A percentile compares a stretch with the other conserved stretches of the same genome.
Evolutionary conservation across 2,888 invertebrate genomes (phyloP).

Genomic region (Parnassius mnemosyne): DNA sequence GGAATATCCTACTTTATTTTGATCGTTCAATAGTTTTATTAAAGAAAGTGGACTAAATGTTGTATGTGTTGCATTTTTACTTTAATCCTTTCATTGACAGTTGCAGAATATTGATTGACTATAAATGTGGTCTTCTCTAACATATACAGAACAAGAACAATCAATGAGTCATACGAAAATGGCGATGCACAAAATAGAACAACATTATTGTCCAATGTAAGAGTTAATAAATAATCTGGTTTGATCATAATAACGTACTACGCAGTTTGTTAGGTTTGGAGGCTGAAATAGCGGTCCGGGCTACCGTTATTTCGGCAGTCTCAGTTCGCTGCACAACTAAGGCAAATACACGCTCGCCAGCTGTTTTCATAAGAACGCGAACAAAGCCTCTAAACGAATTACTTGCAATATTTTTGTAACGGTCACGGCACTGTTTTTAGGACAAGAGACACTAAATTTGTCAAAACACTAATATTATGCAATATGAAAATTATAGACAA

Average conservation of each 20-base stretch:
- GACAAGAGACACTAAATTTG: slow-evolving; percentile 2
- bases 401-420: slow-evolving; percentile 12
- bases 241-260: slow-evolving; percentile 20
- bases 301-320: slow-evolving; percentile 44
- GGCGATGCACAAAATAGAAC: slow-evolving; percentile 2
- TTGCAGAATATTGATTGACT: no score
- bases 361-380: slow-evolving; percentile 41
- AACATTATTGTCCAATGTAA: neutral
- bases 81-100: no score
- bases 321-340: slow-evolving; percentile 48
- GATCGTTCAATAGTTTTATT: no score
- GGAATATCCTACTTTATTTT: no score
- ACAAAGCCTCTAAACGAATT: slow-evolving; percentile 30
- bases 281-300: slow-evolving; percentile 35
- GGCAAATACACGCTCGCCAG: slow-evolving; percentile 47
- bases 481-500: neutral
- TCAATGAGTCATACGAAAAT: slow-evolving; percentile 14
- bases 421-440: slow-evolving; percentile 5
- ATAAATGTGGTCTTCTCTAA: no score
- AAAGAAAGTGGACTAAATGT: no score
- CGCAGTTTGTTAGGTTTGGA: slow-evolving; percentile 24
- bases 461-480: slow-evolving; percentile 4
- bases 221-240: slow-evolving; percentile 14
- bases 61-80: no score
- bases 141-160: neutral